These are phyloP conservation scores for Anas platyrhynchos DNA, from an alignment of 2,113 vertebrate species.

Conservation along the genomic window DNA sequence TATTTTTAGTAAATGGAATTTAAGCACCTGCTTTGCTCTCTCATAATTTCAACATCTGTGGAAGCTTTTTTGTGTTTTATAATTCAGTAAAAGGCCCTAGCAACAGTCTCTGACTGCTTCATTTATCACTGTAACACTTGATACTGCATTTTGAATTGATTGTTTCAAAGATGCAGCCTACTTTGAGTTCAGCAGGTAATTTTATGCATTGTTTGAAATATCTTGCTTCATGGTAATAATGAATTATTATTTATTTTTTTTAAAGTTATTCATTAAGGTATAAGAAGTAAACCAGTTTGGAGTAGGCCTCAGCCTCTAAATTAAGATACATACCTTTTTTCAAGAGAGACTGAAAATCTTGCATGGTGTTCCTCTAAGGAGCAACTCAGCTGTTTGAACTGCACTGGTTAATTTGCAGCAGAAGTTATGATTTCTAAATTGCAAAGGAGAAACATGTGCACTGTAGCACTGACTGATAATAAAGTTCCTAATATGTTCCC, in stretches of 20 bases:
- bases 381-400: background rate
- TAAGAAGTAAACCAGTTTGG: background rate
- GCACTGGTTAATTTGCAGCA: slow-evolving; percentile 3
- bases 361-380: background rate
- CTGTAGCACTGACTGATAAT: background rate
- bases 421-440: slow-evolving; percentile 28
- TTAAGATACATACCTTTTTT: background rate
- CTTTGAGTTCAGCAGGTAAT: slow-evolving; percentile 2
- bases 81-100: background rate
- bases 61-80: slow-evolving; percentile 23
- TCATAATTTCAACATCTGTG: slow-evolving; percentile 58
- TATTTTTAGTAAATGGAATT: slow-evolving; percentile 48
- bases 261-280: background rate
- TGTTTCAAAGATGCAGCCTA: slow-evolving; percentile 10
- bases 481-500: background rate
- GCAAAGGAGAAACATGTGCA: background rate
- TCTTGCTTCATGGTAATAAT: background rate
- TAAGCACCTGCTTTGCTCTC: slow-evolving; percentile 40
- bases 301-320: background rate
- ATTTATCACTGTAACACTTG: slow-evolving; percentile 44
- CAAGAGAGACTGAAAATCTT: background rate
- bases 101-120: background rate
- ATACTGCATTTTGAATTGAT: slow-evolving; percentile 10
- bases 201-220: background rate
- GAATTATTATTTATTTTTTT: background rate